Percentiles rank a stretch among this genome's conserved stretches.
These are phyloP conservation scores for Macrosteles quadrilineatus DNA, from an alignment of 1,140 invertebrate genomes.

Conservation along the genomic window DNA sequence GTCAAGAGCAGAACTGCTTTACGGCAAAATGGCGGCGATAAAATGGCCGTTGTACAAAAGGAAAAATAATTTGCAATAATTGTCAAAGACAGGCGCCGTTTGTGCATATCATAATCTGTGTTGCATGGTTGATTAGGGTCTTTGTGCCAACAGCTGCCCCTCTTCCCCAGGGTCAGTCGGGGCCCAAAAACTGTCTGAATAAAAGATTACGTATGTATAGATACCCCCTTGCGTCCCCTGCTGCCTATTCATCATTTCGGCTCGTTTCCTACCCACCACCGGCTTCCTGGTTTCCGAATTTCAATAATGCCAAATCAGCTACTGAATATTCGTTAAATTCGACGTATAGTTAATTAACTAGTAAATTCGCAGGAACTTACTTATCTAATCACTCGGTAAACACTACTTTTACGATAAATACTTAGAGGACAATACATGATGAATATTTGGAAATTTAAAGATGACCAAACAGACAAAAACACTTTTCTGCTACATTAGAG, in stretches of 20 bases:
- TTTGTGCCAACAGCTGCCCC: neutral
- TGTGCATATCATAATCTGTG: conserved; percentile 26
- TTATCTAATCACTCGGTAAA: no score
- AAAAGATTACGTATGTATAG: conserved; percentile 31
- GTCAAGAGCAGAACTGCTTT: neutral
- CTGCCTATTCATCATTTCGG: conserved; percentile 18
- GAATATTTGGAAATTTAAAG: no score
- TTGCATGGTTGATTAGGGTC: conserved; percentile 26
- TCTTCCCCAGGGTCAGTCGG: neutral
- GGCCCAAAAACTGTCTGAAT: conserved; percentile 29
- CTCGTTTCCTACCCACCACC: conserved; percentile 2
- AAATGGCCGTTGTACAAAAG: conserved; percentile 19
- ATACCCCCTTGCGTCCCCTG: conserved; percentile 24
- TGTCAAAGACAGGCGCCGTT: conserved; percentile 20
- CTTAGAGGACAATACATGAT: no score
- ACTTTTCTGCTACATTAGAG: no score
- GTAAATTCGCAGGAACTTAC: no score
- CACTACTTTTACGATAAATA: no score
- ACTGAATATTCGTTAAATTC: conserved; percentile 2
- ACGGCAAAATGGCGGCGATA: conserved; percentile 9
- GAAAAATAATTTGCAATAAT: conserved; percentile 21
- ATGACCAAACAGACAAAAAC: no score
- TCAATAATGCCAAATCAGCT: neutral
- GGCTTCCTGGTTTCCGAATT: neutral
- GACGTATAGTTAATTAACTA: no score